Evolutionary conservation across 2,888 invertebrate species (phyloP).

Genomic region (Chalcis sispes): DNA sequence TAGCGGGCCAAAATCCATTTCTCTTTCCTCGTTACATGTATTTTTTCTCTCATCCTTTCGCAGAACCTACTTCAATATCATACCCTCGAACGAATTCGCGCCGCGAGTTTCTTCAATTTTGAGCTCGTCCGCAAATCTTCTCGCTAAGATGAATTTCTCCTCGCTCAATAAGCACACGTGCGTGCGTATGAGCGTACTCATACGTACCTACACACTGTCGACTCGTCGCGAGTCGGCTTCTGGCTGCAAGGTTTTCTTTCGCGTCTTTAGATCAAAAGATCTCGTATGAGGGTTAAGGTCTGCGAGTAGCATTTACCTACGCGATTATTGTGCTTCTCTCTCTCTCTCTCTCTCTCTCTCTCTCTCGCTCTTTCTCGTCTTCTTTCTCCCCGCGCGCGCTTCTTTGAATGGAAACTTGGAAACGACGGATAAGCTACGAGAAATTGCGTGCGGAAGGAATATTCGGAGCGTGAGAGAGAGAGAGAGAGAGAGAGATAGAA

Average conservation of each 20-base stretch:
- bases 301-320: conserved; percentile 15
- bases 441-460: neutral
- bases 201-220: neutral
- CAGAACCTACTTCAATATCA: neutral
- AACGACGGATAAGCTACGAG: neutral
- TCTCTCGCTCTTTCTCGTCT: too few species aligned
- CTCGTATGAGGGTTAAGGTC: conserved; percentile 5
- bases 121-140: neutral
- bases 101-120: conserved; percentile 17
- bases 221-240: too few species aligned
- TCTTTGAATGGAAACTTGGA: neutral
- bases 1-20: neutral
- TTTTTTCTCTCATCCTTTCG: neutral
- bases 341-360: conserved; percentile 6
- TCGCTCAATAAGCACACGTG: neutral
- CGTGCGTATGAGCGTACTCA: neutral
- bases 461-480: too few species aligned
- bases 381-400: too few species aligned
- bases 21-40: conserved; percentile 12
- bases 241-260: neutral
- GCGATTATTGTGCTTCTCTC: conserved; percentile 33
- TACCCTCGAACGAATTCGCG: neutral
- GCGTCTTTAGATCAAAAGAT: conserved; percentile 44
- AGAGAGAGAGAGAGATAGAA: too few species aligned
- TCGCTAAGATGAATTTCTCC: conserved; percentile 21